A percentile compares a stretch with the other conserved stretches of the same genome.
phyloP scores from a whole-genome alignment of 2,888 invertebrate species.

The Drosophila sordidapex region DNA sequence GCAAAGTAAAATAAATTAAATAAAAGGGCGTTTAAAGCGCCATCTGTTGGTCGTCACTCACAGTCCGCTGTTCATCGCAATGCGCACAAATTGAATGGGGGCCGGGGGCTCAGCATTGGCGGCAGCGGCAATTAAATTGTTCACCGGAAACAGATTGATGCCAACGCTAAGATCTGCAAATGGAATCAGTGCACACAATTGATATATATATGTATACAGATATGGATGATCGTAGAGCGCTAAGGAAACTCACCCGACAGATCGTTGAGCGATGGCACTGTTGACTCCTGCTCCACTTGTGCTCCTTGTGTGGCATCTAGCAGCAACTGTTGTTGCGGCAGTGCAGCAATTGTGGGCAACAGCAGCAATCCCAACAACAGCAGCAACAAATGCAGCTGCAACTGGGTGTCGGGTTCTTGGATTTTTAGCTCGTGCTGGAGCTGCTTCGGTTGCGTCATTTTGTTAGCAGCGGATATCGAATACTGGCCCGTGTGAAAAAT shows the following conservation, averaged over 20 bases:
- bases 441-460: constrained; percentile 56
- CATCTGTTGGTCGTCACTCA: constrained; percentile 38
- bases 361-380: constrained; percentile 22
- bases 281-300: constrained; percentile 23
- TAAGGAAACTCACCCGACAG: constrained; percentile 58
- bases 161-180: constrained; percentile 66
- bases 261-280: constrained; percentile 43
- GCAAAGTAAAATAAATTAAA: constrained; percentile 14
- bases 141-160: constrained; percentile 66
- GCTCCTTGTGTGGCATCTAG: constrained; percentile 27
- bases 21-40: constrained; percentile 14
- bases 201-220: neutral
- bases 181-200: neutral
- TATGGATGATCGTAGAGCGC: neutral
- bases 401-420: neutral
- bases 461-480: constrained; percentile 52
- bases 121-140: constrained; percentile 73
- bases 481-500: constrained; percentile 64
- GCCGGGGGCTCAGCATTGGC: constrained; percentile 67
- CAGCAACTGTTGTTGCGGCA: constrained; percentile 59
- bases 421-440: constrained; percentile 12
- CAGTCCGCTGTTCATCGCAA: constrained; percentile 77
- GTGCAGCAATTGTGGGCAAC: constrained; percentile 33
- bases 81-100: constrained; percentile 67
- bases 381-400: constrained; percentile 20